These are phyloP conservation scores for Silurus asotus DNA, from an alignment of 2,113 vertebrate species.

Conservation along the genomic window DNA sequence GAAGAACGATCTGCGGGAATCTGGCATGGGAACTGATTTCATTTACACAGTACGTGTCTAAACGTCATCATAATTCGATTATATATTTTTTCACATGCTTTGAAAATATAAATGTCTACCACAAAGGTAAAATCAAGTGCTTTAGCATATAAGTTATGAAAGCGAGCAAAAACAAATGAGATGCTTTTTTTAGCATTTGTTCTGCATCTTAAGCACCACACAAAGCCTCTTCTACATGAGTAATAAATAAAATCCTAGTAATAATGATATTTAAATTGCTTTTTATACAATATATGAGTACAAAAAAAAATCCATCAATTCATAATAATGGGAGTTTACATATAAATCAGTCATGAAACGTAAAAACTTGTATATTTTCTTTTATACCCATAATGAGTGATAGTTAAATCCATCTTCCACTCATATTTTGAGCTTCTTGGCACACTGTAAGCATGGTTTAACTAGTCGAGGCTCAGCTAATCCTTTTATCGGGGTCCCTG, in stretches of 20 bases:
- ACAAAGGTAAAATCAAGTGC: neutral
- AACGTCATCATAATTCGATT: neutral
- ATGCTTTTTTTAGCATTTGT: neutral
- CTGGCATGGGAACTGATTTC: neutral
- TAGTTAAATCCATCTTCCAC: constrained; percentile 71
- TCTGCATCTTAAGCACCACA: neutral
- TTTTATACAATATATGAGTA: neutral
- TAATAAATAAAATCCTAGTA: neutral
- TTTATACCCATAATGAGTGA: constrained; percentile 61
- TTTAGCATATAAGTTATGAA: neutral
- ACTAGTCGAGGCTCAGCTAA: constrained; percentile 80
- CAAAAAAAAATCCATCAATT: constrained; percentile 18
- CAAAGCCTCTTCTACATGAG: neutral
- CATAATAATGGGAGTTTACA: constrained; percentile 44
- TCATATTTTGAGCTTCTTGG: constrained; percentile 71
- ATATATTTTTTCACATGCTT: neutral
- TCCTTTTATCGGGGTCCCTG: constrained; percentile 81
- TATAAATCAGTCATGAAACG: constrained; percentile 49
- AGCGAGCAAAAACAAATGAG: neutral
- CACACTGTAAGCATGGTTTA: constrained; percentile 75
- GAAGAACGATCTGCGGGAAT: neutral
- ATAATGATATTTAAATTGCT: neutral
- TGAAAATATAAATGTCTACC: neutral
- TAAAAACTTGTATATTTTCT: constrained; percentile 41
- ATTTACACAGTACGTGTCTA: neutral